These are phyloP conservation scores for Melopsittacus undulatus DNA, from an alignment of 2,797 vertebrate genomes.

Conservation along the genomic window DNA sequence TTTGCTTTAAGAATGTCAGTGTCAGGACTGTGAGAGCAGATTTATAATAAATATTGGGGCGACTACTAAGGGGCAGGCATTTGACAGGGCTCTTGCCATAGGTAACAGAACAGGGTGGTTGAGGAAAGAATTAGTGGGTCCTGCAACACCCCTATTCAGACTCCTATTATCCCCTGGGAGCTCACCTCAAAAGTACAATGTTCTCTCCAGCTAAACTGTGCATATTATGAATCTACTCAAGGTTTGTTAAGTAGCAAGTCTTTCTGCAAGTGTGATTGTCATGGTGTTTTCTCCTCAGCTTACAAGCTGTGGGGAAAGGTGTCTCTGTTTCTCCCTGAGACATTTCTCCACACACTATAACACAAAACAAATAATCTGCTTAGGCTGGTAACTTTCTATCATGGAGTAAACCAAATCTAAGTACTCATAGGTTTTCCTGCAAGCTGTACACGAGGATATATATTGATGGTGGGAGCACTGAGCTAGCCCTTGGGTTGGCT, in stretches of 20 bases:
- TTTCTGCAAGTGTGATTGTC: not conserved
- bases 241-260: not conserved
- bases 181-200: not conserved
- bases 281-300: not conserved
- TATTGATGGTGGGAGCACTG: too few relatives aligned
- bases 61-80: fast-evolving
- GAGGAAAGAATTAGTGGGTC: not conserved
- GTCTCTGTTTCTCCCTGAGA: not conserved
- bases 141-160: not conserved
- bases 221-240: not conserved
- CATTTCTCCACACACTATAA: not conserved
- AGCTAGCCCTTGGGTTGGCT: not conserved
- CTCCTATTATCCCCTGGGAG: not conserved
- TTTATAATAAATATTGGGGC: not conserved
- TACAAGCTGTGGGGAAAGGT: not conserved
- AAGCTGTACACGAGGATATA: not conserved
- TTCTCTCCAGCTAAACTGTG: not conserved
- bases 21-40: not conserved
- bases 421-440: not conserved
- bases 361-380: not conserved
- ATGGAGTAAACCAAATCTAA: not conserved
- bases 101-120: not conserved
- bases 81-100: fast-evolving
- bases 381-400: not conserved
- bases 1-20: not conserved